Evolutionary conservation across 1,140 invertebrate species (phyloP).

Genomic region (Temnothorax nylanderi): DNA sequence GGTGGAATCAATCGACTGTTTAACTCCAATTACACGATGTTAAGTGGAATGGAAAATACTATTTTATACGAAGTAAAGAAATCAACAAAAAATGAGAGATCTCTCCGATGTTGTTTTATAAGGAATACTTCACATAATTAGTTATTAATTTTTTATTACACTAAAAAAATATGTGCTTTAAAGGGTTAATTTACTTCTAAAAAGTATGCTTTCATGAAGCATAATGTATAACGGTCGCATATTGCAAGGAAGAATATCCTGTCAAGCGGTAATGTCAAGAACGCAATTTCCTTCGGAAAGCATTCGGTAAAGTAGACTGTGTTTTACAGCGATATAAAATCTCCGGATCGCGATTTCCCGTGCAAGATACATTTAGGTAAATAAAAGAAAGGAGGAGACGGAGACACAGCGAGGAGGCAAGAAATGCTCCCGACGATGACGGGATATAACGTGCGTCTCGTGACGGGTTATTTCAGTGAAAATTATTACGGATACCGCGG

Average conservation of each 20-base stretch:
- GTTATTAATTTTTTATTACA: neutral
- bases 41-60: neutral
- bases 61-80: neutral
- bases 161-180: neutral
- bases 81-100: neutral
- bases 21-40: neutral
- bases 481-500: conserved; percentile 29
- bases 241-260: conserved; percentile 1
- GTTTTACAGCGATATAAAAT: conserved; percentile 32
- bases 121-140: neutral
- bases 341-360: neutral
- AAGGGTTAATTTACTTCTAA: neutral
- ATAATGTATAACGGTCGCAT: neutral
- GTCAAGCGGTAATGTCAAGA: conserved; percentile 11
- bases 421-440: neutral
- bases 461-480: neutral
- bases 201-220: neutral
- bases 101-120: neutral
- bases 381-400: neutral
- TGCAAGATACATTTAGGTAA: conserved; percentile 3
- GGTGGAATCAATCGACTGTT: neutral
- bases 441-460: neutral
- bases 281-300: conserved; percentile 48
- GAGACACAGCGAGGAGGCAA: neutral
- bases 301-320: neutral